Evolutionary conservation across 1,140 invertebrate genomes (phyloP).

Genomic region (Drosophila mojavensis): DNA sequence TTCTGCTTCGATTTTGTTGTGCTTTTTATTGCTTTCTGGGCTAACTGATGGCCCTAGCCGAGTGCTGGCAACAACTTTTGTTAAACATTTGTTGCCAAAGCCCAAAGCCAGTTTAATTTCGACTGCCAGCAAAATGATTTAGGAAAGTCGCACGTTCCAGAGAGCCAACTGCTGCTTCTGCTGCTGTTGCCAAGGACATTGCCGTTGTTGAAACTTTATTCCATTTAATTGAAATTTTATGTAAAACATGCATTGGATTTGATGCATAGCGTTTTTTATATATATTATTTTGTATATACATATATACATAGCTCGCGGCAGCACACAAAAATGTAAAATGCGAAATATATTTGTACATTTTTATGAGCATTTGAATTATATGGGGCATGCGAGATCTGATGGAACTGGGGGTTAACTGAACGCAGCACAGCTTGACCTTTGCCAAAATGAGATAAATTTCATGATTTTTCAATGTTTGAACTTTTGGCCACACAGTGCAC

Average conservation of each 20-base stretch:
- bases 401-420: slow-evolving; percentile 4
- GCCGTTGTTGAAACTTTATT: slow-evolving; percentile 67
- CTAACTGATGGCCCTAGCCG: slow-evolving; percentile 31
- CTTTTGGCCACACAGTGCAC: slow-evolving; percentile 67
- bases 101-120: slow-evolving; percentile 71
- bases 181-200: slow-evolving; percentile 57
- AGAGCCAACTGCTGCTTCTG: slow-evolving; percentile 15
- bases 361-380: slow-evolving; percentile 74
- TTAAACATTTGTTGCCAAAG: slow-evolving; percentile 70
- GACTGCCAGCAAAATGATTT: slow-evolving; percentile 76
- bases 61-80: slow-evolving; percentile 61
- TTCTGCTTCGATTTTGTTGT: slow-evolving; percentile 43
- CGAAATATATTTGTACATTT: slow-evolving; percentile 73
- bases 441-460: slow-evolving; percentile 70
- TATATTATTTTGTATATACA: slow-evolving; percentile 5
- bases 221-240: slow-evolving; percentile 82
- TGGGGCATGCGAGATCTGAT: slow-evolving; percentile 5
- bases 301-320: slow-evolving; percentile 49
- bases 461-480: slow-evolving; percentile 77
- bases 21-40: slow-evolving; percentile 62
- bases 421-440: slow-evolving; percentile 59
- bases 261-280: slow-evolving; percentile 62
- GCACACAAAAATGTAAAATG: slow-evolving; percentile 13
- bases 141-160: slow-evolving; percentile 62
- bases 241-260: slow-evolving; percentile 77